Percentiles rank a stretch among this genome's conserved stretches.
These are phyloP conservation scores for Phyllotis vaccarum DNA, from an alignment of 2,797 vertebrate species.

Conservation along the genomic window DNA sequence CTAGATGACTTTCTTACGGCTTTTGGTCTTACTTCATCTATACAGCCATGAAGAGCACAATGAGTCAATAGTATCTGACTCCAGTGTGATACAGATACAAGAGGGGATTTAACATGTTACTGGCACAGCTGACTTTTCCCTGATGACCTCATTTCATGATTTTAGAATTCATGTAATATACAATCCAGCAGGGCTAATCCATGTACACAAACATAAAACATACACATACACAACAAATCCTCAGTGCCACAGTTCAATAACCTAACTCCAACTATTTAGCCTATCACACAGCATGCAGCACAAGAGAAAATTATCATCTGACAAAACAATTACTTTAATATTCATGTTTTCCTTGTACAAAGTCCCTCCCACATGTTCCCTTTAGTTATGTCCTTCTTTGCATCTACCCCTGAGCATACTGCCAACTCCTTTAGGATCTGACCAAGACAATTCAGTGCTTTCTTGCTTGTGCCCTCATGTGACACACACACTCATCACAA, in stretches of 20 bases:
- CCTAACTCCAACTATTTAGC: background rate
- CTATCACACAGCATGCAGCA: background rate
- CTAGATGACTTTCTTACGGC: background rate
- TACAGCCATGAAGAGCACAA: background rate
- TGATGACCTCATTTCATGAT: constrained; percentile 19
- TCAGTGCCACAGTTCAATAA: background rate
- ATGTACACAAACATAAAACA: background rate
- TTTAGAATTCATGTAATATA: constrained; percentile 11
- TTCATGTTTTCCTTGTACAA: background rate
- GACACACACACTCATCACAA: background rate
- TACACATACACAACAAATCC: background rate
- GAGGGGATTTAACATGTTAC: background rate
- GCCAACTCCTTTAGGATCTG: background rate
- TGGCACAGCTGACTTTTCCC: background rate
- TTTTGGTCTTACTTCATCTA: constrained; percentile 9
- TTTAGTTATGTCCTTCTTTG: constrained; percentile 27
- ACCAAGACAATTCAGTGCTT: background rate
- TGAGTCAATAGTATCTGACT: constrained; percentile 5
- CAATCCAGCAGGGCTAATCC: background rate
- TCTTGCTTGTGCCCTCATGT: background rate
- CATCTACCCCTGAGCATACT: background rate
- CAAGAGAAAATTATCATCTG: background rate
- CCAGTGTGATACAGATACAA: background rate
- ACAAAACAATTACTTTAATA: constrained; percentile 21
- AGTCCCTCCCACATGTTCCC: background rate